phyloP scores from a whole-genome alignment of 2,888 invertebrate species.

The Coelinius sp. region DNA sequence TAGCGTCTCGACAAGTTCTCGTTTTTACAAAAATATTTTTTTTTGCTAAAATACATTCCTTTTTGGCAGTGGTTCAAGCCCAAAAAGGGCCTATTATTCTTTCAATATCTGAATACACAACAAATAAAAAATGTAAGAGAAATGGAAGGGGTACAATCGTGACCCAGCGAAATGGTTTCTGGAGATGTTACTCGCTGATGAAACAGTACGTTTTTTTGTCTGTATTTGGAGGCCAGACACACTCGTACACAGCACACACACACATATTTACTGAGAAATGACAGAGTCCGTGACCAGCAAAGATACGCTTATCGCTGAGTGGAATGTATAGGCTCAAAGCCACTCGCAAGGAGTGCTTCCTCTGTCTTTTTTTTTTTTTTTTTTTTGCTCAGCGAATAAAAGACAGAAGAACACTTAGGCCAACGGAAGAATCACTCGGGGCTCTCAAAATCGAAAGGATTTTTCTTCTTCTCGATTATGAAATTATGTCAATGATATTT shows the following conservation, averaged over 20 bases:
- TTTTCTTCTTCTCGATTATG: neutral
- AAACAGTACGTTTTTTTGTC: constrained; percentile 7
- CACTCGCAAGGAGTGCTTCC: constrained; percentile 9
- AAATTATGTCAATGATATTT: neutral
- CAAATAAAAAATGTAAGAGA: neutral
- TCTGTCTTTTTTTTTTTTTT: neutral
- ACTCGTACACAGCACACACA: neutral
- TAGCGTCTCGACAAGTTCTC: neutral
- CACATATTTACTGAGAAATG: constrained; percentile 10
- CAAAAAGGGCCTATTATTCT: neutral
- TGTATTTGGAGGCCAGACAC: constrained; percentile 23
- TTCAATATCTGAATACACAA: neutral
- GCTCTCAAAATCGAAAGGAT: neutral
- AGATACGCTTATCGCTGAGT: constrained; percentile 55
- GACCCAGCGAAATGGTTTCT: constrained; percentile 20
- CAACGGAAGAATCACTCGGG: neutral
- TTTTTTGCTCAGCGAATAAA: constrained; percentile 2
- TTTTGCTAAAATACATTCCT: neutral
- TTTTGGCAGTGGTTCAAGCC: constrained; percentile 2
- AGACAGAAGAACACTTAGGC: neutral
- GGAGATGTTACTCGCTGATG: constrained; percentile 12
- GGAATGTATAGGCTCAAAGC: constrained; percentile 47
- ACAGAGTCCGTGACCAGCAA: constrained; percentile 47
- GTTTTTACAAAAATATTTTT: constrained; percentile 13
- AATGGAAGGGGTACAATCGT: constrained; percentile 3